Base-by-base conservation (phyloP, 2,113 vertebrate species). In the Sinocyclocheilus anophthalmus region DNA sequence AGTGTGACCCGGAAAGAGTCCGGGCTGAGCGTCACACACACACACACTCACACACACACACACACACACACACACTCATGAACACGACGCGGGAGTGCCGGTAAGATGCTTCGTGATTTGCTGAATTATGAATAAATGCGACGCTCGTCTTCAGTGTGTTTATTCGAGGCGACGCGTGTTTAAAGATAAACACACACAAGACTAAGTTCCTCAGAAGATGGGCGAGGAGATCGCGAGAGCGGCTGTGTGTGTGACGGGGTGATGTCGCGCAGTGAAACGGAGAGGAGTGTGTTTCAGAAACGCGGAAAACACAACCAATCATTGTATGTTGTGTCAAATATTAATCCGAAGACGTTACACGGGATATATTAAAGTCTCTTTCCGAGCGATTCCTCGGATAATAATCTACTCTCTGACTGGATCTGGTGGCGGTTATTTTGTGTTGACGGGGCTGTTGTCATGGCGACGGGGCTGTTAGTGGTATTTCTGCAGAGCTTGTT, bases 1-100 rank as follows among this genome's bases (percentile, higher is more conserved):
- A n/a, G 8, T 48, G 77, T 79, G 77, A 79, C 55, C 77, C 77
- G 77, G 77, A 79, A 79, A 79, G 77, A 79, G 26, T 79, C 77
- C 77, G 61, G 24, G 16, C 12, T 45, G 11, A 45, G 42, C 42
- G 1, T 12, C 48, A 50, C 48, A 50, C 12, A 50, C 10, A 48
- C 10, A 48, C 9, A 37, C 24, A 45, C 70, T n/a, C 45, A 39
- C 26, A 75, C 72, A 48, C 0, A 48, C 42, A 48, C 72, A 50
- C 48, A 50, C 12, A 50, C 10, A 48, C 10, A 48, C 10, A 48
- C 0, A 48, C 42, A 48, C 72, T 26, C 26, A 26, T 26, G 26
- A 26, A 26, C 26, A 26, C 26, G 26, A 26, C 26, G 26, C 26
- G 26, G 26, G 26, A 53, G 7, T 8, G 0, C 6, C 75, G 76